Percentiles rank a stretch among this genome's conserved stretches.
These are phyloP conservation scores for Caenorhabditis remanei DNA, from an alignment of 1,140 invertebrate species.

Conservation along the genomic window DNA sequence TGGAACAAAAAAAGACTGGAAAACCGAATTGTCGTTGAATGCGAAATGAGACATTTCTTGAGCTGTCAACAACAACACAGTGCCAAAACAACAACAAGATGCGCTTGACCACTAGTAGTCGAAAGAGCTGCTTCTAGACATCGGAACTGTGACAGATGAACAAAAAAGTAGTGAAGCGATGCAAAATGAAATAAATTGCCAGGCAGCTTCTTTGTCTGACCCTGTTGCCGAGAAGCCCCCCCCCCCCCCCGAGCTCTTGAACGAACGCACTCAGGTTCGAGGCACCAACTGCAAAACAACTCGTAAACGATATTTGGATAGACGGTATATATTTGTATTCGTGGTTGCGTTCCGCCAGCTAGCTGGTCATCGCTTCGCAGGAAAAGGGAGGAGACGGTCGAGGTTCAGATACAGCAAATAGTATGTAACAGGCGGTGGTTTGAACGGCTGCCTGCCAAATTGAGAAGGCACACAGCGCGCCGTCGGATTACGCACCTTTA, in stretches of 20 bases:
- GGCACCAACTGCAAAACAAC: conserved; percentile 55
- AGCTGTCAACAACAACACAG: conserved; percentile 49
- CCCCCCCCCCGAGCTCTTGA: conserved; percentile 2
- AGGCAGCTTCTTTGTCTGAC: conserved; percentile 38
- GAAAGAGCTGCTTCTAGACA: conserved; percentile 1
- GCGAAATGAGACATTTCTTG: conserved; percentile 55
- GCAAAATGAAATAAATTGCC: conserved; percentile 53
- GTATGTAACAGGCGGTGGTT: conserved; percentile 56
- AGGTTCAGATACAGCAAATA: conserved; percentile 54
- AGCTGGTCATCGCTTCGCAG: conserved; percentile 46
- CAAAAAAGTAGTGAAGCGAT: not conserved
- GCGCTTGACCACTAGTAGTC: conserved; percentile 48
- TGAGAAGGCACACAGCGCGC: conserved; percentile 25
- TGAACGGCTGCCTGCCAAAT: conserved; percentile 55
- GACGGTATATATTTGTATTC: conserved; percentile 56
- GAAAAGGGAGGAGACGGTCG: conserved; percentile 8
- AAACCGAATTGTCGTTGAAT: conserved; percentile 52
- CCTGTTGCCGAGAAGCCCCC: not conserved
- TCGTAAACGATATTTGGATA: conserved; percentile 56
- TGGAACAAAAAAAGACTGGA: conserved; percentile 4
- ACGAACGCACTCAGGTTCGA: conserved; percentile 54
- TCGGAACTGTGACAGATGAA: conserved; percentile 20
- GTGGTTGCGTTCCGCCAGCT: conserved; percentile 55
- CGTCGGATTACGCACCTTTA: conserved; percentile 51
- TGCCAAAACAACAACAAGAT: conserved; percentile 55